phyloP scores from a whole-genome alignment of 2,888 invertebrate genomes.

The Spodoptera exigua region DNA sequence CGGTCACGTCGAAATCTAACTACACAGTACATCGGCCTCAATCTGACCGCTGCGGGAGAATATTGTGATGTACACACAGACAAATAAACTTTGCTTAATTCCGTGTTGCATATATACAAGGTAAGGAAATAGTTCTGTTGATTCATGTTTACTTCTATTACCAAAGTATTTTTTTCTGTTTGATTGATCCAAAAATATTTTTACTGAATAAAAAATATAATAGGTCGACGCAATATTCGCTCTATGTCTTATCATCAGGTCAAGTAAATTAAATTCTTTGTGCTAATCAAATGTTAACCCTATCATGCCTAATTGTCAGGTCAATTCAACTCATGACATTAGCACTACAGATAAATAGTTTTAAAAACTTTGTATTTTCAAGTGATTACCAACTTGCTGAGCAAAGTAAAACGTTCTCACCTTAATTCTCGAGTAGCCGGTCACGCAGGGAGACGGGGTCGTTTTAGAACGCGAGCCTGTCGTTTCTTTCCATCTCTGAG shows the following conservation, averaged over 20 bases:
- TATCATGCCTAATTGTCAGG: too few relatives aligned
- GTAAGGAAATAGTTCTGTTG: not conserved
- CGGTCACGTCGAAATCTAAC: conserved; percentile 27
- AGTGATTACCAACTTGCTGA: not conserved
- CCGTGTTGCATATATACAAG: not conserved
- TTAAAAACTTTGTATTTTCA: not conserved
- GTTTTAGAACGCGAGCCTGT: conserved; percentile 35
- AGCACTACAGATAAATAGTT: too few relatives aligned
- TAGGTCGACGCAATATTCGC: too few relatives aligned
- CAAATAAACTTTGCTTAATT: conserved; percentile 24
- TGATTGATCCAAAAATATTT: too few relatives aligned
- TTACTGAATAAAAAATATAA: too few relatives aligned
- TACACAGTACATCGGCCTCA: not conserved
- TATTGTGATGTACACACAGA: conserved; percentile 24
- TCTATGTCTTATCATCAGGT: too few relatives aligned
- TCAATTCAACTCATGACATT: too few relatives aligned
- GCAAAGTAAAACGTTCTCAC: conserved; percentile 3
- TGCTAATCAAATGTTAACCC: too few relatives aligned
- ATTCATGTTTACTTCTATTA: not conserved
- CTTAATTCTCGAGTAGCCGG: conserved; percentile 18
- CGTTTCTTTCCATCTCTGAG: conserved; percentile 28
- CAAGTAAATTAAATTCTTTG: too few relatives aligned
- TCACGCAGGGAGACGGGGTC: conserved; percentile 32
- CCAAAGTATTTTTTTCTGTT: too few relatives aligned
- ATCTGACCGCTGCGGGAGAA: conserved; percentile 16